Evolutionary conservation across 2,113 vertebrate genomes (phyloP).

Genomic region (Zingel zingel): DNA sequence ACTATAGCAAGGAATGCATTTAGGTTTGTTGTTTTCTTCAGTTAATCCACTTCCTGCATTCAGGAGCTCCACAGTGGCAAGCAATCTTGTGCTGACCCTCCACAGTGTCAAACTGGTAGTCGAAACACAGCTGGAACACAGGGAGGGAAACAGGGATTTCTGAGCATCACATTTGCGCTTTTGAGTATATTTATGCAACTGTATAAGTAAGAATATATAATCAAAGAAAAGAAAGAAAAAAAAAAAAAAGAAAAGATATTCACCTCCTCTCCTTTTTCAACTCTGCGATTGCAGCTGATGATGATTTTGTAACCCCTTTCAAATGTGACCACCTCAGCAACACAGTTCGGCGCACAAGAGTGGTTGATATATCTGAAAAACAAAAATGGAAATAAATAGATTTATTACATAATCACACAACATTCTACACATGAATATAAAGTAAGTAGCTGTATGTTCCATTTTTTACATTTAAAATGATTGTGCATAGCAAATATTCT

Average conservation of each 20-base stretch:
- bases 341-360: conserved; percentile 96
- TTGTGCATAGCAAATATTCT: background rate
- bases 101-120: conserved; percentile 95
- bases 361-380: conserved; percentile 95
- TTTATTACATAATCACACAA: background rate
- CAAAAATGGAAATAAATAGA: background rate
- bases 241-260: background rate
- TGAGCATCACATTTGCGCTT: background rate
- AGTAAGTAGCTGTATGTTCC: background rate
- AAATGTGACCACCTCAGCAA: conserved; percentile 97
- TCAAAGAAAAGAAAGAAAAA: conserved; percentile 7
- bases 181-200: background rate
- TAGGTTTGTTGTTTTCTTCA: conserved; percentile 76
- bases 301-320: conserved; percentile 98
- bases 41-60: conserved; percentile 99
- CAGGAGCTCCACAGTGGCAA: conserved; percentile 96
- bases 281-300: conserved; percentile 93
- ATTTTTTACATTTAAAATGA: background rate
- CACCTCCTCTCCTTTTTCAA: conserved; percentile 98
- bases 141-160: background rate
- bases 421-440: background rate
- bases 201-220: background rate
- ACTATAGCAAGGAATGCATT: conserved; percentile 84
- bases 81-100: conserved; percentile 95
- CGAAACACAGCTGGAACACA: conserved; percentile 92